Evolutionary conservation across 2,113 vertebrate genomes (phyloP).

Genomic region (Cyanoderma ruficeps): DNA sequence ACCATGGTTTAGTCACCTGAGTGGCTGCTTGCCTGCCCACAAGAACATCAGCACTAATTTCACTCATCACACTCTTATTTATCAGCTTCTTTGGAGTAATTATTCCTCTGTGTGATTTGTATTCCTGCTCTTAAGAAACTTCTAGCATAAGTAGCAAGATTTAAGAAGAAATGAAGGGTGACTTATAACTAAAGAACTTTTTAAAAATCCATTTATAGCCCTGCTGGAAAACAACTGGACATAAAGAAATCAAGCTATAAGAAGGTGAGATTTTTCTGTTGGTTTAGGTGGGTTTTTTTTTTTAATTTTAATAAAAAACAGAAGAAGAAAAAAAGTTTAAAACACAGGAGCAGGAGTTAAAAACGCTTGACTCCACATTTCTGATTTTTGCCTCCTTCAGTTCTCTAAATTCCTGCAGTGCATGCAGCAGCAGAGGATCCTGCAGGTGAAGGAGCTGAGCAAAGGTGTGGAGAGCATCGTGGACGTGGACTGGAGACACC

Average conservation of each 20-base stretch:
- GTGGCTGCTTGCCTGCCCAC: neutral
- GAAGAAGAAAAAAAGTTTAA: neutral
- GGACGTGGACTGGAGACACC: constrained; percentile 92
- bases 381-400: constrained; percentile 67
- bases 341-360: neutral
- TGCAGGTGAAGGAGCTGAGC: constrained; percentile 91
- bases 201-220: constrained; percentile 74
- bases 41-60: neutral
- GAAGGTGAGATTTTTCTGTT: constrained; percentile 80
- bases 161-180: neutral
- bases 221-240: constrained; percentile 88
- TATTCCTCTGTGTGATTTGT: neutral
- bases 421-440: constrained; percentile 86
- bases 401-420: constrained; percentile 92
- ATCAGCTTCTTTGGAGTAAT: neutral
- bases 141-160: constrained; percentile 9
- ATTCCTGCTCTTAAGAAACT: neutral
- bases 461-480: constrained; percentile 97
- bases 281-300: neutral
- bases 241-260: constrained; percentile 97
- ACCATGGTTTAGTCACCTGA: neutral
- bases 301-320: neutral
- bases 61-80: neutral
- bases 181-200: neutral
- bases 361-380: neutral